A percentile compares a stretch with the other conserved stretches of the same genome.
Conservation (phyloP, 2,797 vertebrate species). For the Urosaurus nigricauda region DNA sequence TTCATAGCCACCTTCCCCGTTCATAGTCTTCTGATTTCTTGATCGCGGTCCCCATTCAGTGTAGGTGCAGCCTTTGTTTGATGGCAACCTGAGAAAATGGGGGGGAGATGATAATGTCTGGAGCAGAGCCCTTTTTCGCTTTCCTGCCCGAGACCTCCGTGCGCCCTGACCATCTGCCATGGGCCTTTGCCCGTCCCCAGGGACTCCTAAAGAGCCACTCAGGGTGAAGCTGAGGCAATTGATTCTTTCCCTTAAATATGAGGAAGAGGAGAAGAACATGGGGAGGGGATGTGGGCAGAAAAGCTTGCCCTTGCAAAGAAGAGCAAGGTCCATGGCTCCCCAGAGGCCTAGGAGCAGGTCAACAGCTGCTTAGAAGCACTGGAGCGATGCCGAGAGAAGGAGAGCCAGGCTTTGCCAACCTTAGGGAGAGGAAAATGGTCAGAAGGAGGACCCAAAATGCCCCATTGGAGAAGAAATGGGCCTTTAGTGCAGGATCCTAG, state of each 20-base stretch:
- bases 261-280: not conserved
- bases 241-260: not conserved
- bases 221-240: constrained; percentile 8
- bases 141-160: not conserved
- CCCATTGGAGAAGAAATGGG: not conserved
- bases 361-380: constrained; percentile 17
- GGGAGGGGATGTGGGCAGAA: not conserved
- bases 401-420: too few relatives aligned
- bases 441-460: not conserved
- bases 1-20: too few relatives aligned
- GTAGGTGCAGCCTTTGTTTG: too few relatives aligned
- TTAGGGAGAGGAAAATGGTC: too few relatives aligned
- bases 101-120: constrained; percentile 27
- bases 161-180: constrained; percentile 9
- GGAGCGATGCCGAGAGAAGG: not conserved
- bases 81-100: constrained; percentile 6
- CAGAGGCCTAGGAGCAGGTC: not conserved
- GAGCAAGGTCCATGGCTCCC: not conserved
- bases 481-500: too few relatives aligned
- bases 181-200: not conserved
- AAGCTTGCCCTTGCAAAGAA: not conserved
- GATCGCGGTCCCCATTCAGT: too few relatives aligned
- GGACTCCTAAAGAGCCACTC: not conserved
- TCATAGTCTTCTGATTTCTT: too few relatives aligned
- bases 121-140: not conserved